These are phyloP conservation scores for Aplochiton taeniatus DNA, from an alignment of 2,797 vertebrate genomes.

Conservation along the genomic window DNA sequence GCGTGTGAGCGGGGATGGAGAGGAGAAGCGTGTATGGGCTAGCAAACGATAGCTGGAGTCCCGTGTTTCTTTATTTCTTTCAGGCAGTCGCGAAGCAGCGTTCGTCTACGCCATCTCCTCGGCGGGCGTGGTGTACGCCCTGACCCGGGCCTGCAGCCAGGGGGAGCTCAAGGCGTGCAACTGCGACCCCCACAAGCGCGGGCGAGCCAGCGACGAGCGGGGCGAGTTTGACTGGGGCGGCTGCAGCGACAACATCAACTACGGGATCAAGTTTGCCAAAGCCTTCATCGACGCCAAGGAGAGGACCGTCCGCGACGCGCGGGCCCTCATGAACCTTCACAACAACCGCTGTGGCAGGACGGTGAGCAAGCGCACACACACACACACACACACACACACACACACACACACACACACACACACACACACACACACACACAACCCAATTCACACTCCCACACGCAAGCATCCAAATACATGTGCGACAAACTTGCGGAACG, in stretches of 20 bases:
- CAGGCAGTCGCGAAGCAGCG: slow-evolving; percentile 96
- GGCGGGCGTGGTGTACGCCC: slow-evolving; percentile 94
- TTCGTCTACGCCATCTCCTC: slow-evolving; percentile 98
- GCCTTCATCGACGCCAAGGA: slow-evolving; percentile 97
- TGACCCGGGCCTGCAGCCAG: slow-evolving; percentile 95
- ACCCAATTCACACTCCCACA: too few species aligned
- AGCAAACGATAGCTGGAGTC: too few species aligned
- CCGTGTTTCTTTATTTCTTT: slow-evolving; percentile 1
- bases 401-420: background rate
- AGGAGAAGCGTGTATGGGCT: too few species aligned
- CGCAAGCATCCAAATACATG: too few species aligned
- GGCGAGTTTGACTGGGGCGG: slow-evolving; percentile 98
- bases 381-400: background rate
- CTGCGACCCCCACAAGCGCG: slow-evolving; percentile 93
- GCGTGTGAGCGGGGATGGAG: too few species aligned
- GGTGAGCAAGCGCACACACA: slow-evolving; percentile 71
- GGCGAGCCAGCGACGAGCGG: slow-evolving; percentile 81
- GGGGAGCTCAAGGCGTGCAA: slow-evolving; percentile 92
- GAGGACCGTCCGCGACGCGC: slow-evolving; percentile 90
- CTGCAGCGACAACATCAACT: slow-evolving; percentile 98
- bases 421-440: too few species aligned
- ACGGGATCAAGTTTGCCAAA: slow-evolving; percentile 94
- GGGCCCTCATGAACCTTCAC: slow-evolving; percentile 97
- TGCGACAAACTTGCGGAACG: too few species aligned
- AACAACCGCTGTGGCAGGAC: slow-evolving; percentile 97